A percentile compares a stretch with the other conserved stretches of the same genome.
phyloP scores from a whole-genome alignment of 2,797 vertebrate genomes.

The Intellagama lesueurii region DNA sequence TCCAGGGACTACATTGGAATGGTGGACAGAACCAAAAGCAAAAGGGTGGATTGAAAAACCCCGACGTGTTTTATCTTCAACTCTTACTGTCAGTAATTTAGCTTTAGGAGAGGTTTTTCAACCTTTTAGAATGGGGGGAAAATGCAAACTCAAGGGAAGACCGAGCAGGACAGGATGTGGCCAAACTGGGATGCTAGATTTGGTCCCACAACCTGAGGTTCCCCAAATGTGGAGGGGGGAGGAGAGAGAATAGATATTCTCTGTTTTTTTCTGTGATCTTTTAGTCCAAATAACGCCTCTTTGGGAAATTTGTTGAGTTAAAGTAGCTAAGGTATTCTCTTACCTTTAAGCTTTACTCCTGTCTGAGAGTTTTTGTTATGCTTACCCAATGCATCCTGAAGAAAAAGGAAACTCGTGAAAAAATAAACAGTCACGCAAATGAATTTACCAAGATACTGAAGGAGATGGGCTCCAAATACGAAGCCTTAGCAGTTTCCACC shows the following conservation, averaged over 20 bases:
- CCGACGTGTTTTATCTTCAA: no score
- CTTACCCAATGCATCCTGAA: conserved; percentile 32
- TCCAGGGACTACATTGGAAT: no score
- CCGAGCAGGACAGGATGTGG: no score
- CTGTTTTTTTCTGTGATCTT: background rate
- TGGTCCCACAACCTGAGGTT: no score
- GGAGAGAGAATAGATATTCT: background rate
- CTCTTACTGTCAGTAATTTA: no score
- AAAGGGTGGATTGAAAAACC: no score
- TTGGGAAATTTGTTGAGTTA: background rate
- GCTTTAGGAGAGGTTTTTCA: no score
- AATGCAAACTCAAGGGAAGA: no score
- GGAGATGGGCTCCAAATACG: conserved; percentile 64
- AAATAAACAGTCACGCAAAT: conserved; percentile 40
- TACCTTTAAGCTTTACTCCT: fast-evolving
- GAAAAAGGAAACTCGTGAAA: conserved; percentile 11
- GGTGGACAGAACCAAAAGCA: no score
- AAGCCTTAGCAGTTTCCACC: conserved; percentile 63
- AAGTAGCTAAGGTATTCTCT: fast-evolving
- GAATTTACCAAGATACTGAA: conserved; percentile 40
- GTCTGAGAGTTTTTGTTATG: background rate
- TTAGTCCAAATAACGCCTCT: background rate
- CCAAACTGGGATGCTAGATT: no score
- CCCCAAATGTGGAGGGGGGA: background rate
- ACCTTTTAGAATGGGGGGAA: no score